Conservation (phyloP, 2,113 vertebrate species). For the Illadopsis cleaveri region DNA sequence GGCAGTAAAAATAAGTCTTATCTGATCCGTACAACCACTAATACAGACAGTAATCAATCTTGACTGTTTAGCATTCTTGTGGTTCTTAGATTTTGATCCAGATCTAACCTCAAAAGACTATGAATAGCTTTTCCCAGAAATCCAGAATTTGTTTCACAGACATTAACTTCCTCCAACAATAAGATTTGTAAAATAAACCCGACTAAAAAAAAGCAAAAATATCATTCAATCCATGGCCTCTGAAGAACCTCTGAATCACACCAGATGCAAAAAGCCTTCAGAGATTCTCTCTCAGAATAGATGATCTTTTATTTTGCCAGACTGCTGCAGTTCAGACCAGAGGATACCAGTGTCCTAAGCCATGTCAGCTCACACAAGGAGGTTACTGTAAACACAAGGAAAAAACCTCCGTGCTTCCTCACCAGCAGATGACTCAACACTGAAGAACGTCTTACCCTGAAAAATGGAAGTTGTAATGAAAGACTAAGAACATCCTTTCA, state of each 20-base stretch:
- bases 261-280: neutral
- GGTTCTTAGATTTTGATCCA: neutral
- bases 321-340: neutral
- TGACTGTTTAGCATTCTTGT: neutral
- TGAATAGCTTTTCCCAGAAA: neutral
- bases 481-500: neutral
- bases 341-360: neutral
- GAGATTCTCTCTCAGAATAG: neutral
- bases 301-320: neutral
- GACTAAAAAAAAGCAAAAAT: neutral
- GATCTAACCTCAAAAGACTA: neutral
- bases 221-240: neutral
- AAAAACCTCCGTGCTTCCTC: neutral
- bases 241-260: neutral
- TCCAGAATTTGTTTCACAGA: neutral
- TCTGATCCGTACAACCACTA: neutral
- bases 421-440: neutral
- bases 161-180: neutral
- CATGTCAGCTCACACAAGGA: neutral
- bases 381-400: neutral
- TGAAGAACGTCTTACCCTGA: neutral
- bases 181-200: accelerated
- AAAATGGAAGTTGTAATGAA: neutral
- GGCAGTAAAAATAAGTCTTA: neutral
- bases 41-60: too few species aligned